phyloP scores from a whole-genome alignment of 2,797 vertebrate genomes.

The Psittacula echo region DNA sequence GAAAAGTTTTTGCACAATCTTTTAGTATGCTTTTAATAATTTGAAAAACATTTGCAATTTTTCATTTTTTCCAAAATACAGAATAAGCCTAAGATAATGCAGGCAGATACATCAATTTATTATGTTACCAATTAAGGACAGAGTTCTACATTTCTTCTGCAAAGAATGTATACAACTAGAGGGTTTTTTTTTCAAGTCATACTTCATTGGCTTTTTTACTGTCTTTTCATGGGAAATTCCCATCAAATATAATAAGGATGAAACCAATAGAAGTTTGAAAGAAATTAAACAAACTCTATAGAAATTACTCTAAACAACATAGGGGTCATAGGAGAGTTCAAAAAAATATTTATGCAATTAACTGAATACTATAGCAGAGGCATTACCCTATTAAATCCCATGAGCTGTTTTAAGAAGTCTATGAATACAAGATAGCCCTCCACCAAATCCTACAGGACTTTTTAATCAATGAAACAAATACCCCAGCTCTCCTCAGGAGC shows the following conservation, averaged over 20 bases:
- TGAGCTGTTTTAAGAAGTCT: neutral
- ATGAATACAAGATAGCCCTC: neutral
- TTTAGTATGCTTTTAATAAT: neutral
- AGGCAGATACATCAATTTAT: neutral
- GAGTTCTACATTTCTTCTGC: neutral
- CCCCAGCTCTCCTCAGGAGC: neutral
- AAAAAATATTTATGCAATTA: slow-evolving; percentile 42
- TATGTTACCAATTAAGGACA: slow-evolving; percentile 38
- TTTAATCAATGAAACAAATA: slow-evolving; percentile 11
- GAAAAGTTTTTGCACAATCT: neutral
- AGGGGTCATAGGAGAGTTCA: slow-evolving; percentile 29
- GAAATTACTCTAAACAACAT: slow-evolving; percentile 38
- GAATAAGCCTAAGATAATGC: neutral
- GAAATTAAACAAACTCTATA: slow-evolving; percentile 33
- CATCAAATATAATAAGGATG: slow-evolving; percentile 21
- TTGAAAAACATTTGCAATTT: neutral
- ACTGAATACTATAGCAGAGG: slow-evolving; percentile 5
- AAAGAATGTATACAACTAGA: slow-evolving; percentile 25
- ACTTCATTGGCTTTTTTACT: neutral
- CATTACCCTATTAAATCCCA: slow-evolving; percentile 2
- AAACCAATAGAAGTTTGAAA: slow-evolving; percentile 37
- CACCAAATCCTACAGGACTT: neutral
- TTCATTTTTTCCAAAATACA: neutral
- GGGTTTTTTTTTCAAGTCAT: neutral
- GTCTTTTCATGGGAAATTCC: slow-evolving; percentile 34